Base-by-base conservation (phyloP, 2,888 invertebrate genomes). In the Gryllus longicercus region DNA sequence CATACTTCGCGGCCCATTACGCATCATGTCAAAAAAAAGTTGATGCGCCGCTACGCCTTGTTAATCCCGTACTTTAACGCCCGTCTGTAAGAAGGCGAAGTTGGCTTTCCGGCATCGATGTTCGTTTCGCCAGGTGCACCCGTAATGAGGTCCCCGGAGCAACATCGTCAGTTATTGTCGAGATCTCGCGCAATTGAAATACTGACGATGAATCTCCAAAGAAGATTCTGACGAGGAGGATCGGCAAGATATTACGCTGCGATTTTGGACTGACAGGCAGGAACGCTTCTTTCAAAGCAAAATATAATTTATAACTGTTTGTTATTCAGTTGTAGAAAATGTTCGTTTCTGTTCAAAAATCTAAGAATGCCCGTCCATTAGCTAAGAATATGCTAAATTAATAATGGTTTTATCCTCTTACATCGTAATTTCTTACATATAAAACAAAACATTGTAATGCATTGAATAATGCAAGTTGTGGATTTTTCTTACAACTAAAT, bases 141-240 rank as follows among this genome's bases (percentile, higher is more conserved):
- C n/a, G 16, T 63, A 63, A 63, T 63, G 63, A 63, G 63, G 63
- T 63, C 63, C 63, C 63, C 63, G 63, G n/a, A 63, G 63, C 63
- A 63, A 5, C n/a, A n/a, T 63, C 63, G 63, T 63, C 63, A 63
- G 63, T 63, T 63, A 63, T 63, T 63, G 63, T n/a, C 16, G 63
- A n/a, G 63, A n/a, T 63, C 63, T 63, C 63, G 16, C 16, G 63
- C 63, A 63, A 38, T 63, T n/a, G 63, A 63, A 63, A 63, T 63
- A 63, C 63, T 12, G 63, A 8, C n/a, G 63, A 11, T 63, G 16
- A 16, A 14, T n/a, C 16, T 16, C n/a, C 63, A n/a, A 63, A n/a
- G 63, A 63, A 14, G n/a, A 63, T 63, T n/a, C 63, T 63, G 11
- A 63, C 63, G n/a, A 16, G 63, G 63, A 63, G 63, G 63, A 63